Evolutionary conservation across 2,888 invertebrate species (phyloP), one percentile per base, ranked within the genome.

Genomic region (Steinernema carpocapsae): DNA sequence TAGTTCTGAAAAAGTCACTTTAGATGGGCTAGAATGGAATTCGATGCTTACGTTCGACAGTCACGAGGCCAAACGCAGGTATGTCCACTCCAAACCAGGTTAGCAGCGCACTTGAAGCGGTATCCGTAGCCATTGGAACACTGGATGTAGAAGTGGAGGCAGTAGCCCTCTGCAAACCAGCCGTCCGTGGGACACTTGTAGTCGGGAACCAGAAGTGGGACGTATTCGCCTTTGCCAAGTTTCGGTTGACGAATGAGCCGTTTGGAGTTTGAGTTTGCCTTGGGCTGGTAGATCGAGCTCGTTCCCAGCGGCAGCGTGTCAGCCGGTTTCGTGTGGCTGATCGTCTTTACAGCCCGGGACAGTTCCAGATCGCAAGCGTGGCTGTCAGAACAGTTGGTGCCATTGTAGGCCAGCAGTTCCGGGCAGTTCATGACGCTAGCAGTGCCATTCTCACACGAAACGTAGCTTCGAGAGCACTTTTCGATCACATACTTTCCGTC

Each of bases 71-170:
- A 56, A 7, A 56, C 17, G 26, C 56, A 56, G 4, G 56, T 26
- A 17, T 56, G 2, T 24, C 56, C 56, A 4, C 56, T 56, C 56
- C 56, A 56, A 10, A 10, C 24, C 26, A 56, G 26, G 17, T 4
- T 56, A 1, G 56, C 22, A 6, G 56, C 56, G 17, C 56, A 56
- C 26, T 56, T 56, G 56, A 56, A 10, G 17, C 56, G 56, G 56
- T 24, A 56, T 6, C 24, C 56, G 26, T 56, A 56, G 4, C 10
- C 22, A 26, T 56, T 56, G 56, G 56, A 56, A 17, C 56, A 56
- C 56, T 56, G 56, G 26, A 56, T 56, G 56, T 56, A 56, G 56
- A 56, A 56, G 56, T 56, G 22, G 24, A 56, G 22, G 17, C 56
- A 56, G 56, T 56, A 6, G 26, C 56, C 56, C 26, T 56, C 56